Evolutionary conservation across 2,113 vertebrate species (phyloP).

Genomic region (Nothobranchius kuhntae): DNA sequence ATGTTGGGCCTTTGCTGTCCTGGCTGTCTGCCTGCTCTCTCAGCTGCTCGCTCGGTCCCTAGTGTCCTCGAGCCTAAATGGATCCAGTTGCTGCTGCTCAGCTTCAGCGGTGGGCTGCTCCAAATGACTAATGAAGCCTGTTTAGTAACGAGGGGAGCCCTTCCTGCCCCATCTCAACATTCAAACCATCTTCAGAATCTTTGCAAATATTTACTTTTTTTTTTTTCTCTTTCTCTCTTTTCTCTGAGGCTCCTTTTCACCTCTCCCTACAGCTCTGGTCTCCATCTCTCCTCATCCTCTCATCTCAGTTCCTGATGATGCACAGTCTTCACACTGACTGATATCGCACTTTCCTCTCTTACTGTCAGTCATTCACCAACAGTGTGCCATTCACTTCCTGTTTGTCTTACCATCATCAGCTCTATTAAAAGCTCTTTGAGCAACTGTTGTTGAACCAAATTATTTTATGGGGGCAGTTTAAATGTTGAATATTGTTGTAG

Average conservation of each 20-base stretch:
- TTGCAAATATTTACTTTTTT: slow-evolving; percentile 20
- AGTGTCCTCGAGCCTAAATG: slow-evolving; percentile 69
- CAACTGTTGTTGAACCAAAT: slow-evolving; percentile 59
- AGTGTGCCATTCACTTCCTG: slow-evolving; percentile 51
- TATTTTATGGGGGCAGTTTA: slow-evolving; percentile 42
- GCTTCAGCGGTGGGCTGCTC: slow-evolving; percentile 56
- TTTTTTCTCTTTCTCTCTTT: neutral
- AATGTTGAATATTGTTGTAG: slow-evolving; percentile 10
- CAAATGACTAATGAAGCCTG: slow-evolving; percentile 68
- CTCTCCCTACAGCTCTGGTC: slow-evolving; percentile 18
- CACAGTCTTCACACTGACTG: slow-evolving; percentile 54
- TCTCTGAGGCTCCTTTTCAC: neutral
- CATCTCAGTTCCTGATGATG: slow-evolving; percentile 40
- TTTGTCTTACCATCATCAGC: slow-evolving; percentile 43
- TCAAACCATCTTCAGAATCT: slow-evolving; percentile 17
- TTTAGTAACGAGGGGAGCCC: slow-evolving; percentile 58
- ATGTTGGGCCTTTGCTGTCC: slow-evolving; percentile 65
- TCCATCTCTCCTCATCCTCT: slow-evolving; percentile 52
- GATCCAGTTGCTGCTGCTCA: slow-evolving; percentile 73
- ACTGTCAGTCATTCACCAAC: slow-evolving; percentile 58
- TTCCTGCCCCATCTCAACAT: slow-evolving; percentile 20
- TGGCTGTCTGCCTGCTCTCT: slow-evolving; percentile 72
- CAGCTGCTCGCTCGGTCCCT: slow-evolving; percentile 67
- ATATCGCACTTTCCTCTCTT: slow-evolving; percentile 53
- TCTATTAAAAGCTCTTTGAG: slow-evolving; percentile 65